phyloP scores from a whole-genome alignment of 2,888 invertebrate genomes.

The Lordiphosa andalusiaca region DNA sequence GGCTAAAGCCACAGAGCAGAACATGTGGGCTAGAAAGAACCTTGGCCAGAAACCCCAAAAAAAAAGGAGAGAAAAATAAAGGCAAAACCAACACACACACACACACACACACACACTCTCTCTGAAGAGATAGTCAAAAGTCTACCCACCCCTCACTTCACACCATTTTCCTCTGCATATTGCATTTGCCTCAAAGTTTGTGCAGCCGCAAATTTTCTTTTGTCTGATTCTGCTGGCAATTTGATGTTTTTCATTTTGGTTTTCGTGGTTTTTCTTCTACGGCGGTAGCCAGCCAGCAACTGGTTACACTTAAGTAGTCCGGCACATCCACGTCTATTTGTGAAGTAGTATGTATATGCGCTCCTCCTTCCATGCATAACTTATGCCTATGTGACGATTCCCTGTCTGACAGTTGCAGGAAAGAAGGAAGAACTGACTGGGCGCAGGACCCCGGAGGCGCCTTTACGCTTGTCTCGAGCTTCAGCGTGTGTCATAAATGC shows the following conservation, averaged over 20 bases:
- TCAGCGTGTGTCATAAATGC: conserved; percentile 21
- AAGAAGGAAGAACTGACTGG: not conserved
- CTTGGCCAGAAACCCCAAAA: too few species aligned
- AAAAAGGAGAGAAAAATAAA: too few species aligned
- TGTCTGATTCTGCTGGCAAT: conserved; percentile 13
- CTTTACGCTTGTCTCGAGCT: conserved; percentile 19
- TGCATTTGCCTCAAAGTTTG: conserved; percentile 7
- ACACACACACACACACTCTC: conserved; percentile 13
- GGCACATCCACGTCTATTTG: conserved; percentile 15
- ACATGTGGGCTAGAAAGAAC: too few species aligned
- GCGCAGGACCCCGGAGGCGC: conserved; percentile 1
- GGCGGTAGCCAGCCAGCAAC: too few species aligned
- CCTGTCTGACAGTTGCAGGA: not conserved
- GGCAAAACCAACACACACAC: not conserved
- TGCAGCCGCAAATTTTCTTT: conserved; percentile 10
- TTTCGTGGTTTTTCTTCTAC: not conserved
- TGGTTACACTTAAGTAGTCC: conserved; percentile 13
- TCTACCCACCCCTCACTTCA: too few species aligned
- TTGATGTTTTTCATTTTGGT: conserved; percentile 16
- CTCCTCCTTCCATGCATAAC: conserved; percentile 14
- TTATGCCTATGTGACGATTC: conserved; percentile 14
- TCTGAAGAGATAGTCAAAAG: not conserved
- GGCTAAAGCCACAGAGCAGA: too few species aligned
- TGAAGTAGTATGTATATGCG: conserved; percentile 10
- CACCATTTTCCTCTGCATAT: not conserved